These are phyloP conservation scores for Notarius lentiginosus DNA, from an alignment of 2,113 vertebrate species.

Conservation along the genomic window DNA sequence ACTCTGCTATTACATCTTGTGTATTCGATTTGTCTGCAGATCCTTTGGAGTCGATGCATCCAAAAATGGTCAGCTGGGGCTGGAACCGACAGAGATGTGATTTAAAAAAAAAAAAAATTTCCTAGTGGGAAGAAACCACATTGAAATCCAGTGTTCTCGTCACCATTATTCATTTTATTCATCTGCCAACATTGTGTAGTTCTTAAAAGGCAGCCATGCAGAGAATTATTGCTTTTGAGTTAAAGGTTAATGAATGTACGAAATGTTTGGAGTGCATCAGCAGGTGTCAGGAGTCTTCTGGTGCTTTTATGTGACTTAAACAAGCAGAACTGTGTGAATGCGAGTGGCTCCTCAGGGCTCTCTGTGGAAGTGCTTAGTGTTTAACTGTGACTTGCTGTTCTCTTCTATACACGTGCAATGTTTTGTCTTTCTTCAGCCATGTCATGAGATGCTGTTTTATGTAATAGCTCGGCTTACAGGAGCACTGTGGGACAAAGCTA, in stretches of 20 bases:
- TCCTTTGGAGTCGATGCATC: constrained; percentile 4
- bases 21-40: constrained; percentile 19
- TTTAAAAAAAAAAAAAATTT: no score
- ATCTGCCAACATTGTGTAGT: not conserved
- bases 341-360: not conserved
- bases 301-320: constrained; percentile 1
- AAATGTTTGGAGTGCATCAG: constrained; percentile 5
- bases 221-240: constrained; percentile 8
- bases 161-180: not conserved
- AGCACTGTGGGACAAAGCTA: constrained; percentile 20
- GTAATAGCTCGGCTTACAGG: constrained; percentile 32
- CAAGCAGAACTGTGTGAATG: not conserved
- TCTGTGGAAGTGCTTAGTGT: not conserved
- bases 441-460: constrained; percentile 32
- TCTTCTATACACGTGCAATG: constrained; percentile 4
- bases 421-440: constrained; percentile 19
- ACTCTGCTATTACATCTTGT: not conserved
- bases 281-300: not conserved
- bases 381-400: not conserved
- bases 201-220: constrained; percentile 13
- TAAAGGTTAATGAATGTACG: constrained; percentile 34
- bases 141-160: not conserved
- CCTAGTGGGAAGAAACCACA: not conserved
- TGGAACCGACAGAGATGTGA: not conserved
- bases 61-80: no score